Evolutionary conservation across 2,113 vertebrate species (phyloP).

Genomic region (Promerops cafer): DNA sequence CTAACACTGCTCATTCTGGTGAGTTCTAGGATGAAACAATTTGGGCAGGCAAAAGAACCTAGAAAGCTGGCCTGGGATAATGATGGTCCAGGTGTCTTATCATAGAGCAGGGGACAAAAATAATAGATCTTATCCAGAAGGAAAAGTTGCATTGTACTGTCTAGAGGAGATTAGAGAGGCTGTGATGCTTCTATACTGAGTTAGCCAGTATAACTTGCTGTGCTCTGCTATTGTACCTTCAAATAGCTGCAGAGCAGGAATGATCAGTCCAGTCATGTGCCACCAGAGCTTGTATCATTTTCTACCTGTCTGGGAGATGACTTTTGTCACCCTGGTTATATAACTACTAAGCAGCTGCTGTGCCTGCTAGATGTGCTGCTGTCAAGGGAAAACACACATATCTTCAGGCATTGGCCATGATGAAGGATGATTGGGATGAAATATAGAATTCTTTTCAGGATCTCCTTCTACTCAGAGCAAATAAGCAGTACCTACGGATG

Average conservation of each 20-base stretch:
- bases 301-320: neutral
- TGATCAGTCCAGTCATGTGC: neutral
- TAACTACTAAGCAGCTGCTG: neutral
- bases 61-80: neutral
- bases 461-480: neutral
- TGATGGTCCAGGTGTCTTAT: neutral
- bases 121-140: neutral
- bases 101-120: neutral
- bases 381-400: neutral
- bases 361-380: neutral
- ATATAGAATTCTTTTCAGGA: slow-evolving; percentile 17
- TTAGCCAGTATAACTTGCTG: neutral
- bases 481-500: neutral
- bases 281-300: neutral
- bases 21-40: neutral
- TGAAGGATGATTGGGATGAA: neutral
- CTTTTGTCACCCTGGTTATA: neutral
- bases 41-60: neutral
- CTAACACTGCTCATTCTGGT: fast-evolving
- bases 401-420: neutral
- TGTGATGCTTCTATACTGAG: neutral
- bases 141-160: neutral
- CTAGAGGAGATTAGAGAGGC: neutral
- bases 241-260: neutral
- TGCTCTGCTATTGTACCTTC: neutral